Conservation (phyloP, 2,888 invertebrate genomes). For the Petrophora chlorosata region DNA sequence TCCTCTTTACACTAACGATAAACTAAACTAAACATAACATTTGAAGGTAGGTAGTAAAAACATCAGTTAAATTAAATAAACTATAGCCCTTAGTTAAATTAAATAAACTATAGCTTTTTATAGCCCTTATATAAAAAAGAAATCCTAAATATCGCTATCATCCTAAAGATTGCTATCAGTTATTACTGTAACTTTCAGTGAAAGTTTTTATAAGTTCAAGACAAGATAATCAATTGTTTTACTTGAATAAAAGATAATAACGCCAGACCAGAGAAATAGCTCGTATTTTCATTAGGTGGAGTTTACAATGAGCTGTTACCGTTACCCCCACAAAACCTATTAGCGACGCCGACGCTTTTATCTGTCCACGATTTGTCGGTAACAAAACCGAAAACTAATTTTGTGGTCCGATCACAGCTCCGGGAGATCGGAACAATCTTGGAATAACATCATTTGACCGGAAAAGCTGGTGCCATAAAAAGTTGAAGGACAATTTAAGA, state of each 20-base stretch:
- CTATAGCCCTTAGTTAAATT: background rate
- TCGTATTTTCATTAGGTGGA: conserved; percentile 18
- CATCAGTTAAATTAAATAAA: too few species aligned
- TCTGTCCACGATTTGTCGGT: conserved; percentile 11
- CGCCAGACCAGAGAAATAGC: background rate
- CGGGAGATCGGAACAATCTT: conserved; percentile 12
- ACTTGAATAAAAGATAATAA: too few species aligned
- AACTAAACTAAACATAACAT: too few species aligned
- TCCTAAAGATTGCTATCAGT: conserved; percentile 1
- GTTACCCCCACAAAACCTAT: conserved; percentile 16
- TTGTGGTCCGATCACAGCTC: conserved; percentile 6
- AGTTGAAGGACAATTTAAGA: conserved; percentile 17
- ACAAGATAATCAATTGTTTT: too few species aligned
- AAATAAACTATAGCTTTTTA: background rate
- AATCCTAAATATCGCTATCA: too few species aligned
- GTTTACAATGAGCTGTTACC: conserved; percentile 15
- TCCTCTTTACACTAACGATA: too few species aligned
- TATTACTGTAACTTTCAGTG: background rate
- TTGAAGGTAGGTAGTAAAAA: too few species aligned
- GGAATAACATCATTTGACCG: conserved; percentile 16
- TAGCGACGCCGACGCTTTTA: conserved; percentile 15
- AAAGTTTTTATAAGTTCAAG: background rate
- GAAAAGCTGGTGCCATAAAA: conserved; percentile 15
- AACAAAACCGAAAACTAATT: conserved; percentile 22
- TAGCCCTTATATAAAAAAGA: background rate